phyloP scores from a whole-genome alignment of 2,113 vertebrate species.

The Lophochroa leadbeateri region DNA sequence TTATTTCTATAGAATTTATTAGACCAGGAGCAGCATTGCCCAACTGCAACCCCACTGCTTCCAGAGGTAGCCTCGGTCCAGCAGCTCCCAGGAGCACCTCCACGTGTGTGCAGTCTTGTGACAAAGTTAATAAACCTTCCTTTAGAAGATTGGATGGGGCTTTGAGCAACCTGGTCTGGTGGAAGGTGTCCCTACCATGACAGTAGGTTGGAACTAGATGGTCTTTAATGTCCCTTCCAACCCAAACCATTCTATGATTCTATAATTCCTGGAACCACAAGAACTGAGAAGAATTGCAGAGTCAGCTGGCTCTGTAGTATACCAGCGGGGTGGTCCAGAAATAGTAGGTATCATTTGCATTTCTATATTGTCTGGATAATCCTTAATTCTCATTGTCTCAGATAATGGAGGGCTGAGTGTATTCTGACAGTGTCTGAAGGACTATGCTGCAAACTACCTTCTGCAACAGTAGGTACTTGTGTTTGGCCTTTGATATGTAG shows the following conservation, averaged over 20 bases:
- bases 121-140: not conserved
- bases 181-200: not conserved
- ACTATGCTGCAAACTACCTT: not conserved
- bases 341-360: not conserved
- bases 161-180: not conserved
- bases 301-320: not conserved
- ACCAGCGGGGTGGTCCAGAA: not conserved
- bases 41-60: not conserved
- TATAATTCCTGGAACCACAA: not conserved
- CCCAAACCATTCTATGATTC: not conserved
- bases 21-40: not conserved
- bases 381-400: not conserved
- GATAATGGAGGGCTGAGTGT: not conserved
- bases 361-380: not conserved
- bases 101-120: not conserved
- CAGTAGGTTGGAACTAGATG: not conserved
- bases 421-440: not conserved
- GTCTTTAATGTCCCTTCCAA: not conserved
- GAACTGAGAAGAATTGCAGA: not conserved
- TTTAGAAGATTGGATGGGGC: not conserved
- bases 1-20: not conserved
- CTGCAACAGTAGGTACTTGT: not conserved
- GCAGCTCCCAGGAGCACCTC: not conserved
- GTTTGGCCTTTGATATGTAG: not conserved
- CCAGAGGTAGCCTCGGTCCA: not conserved